A percentile compares a stretch with the other conserved stretches of the same genome.
Conservation (phyloP, 2,888 invertebrate species). For the Trachelus stipa region DNA sequence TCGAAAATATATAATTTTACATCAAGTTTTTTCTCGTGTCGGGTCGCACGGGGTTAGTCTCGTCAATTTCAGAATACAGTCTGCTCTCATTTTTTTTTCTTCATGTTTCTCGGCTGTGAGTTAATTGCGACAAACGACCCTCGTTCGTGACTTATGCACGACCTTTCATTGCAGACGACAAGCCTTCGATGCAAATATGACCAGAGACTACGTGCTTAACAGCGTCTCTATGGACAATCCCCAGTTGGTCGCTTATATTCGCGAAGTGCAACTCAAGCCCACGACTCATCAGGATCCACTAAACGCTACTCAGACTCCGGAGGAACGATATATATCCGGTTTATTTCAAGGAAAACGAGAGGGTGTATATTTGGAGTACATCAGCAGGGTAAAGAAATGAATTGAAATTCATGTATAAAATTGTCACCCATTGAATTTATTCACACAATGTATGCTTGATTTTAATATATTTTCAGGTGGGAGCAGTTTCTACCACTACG, state of each 20-base stretch:
- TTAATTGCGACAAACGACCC: not conserved
- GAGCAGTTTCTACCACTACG: conserved; percentile 79
- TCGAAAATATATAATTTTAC: not conserved
- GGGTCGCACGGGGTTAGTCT: not conserved
- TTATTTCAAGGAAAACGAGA: conserved; percentile 66
- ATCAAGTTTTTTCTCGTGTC: not conserved
- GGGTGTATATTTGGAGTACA: conserved; percentile 61
- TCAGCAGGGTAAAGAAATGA: conserved; percentile 55
- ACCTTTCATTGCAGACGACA: conserved; percentile 64
- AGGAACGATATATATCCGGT: conserved; percentile 67
- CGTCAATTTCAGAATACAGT: conserved; percentile 1
- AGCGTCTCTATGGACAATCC: conserved; percentile 82
- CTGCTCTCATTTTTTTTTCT: not conserved
- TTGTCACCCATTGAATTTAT: conserved; percentile 39
- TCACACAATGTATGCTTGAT: conserved; percentile 9
- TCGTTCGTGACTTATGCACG: conserved; percentile 8
- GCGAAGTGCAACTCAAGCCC: conserved; percentile 75
- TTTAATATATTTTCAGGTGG: conserved; percentile 66
- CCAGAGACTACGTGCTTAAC: conserved; percentile 80
- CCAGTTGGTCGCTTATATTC: conserved; percentile 79
- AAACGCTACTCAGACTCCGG: conserved; percentile 65
- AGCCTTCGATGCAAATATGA: conserved; percentile 85
- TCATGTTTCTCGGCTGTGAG: not conserved
- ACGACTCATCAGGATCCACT: conserved; percentile 54
- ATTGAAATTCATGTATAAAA: conserved; percentile 48